Evolutionary conservation across 2,888 invertebrate species (phyloP), one percentile per base, ranked within the genome.

Genomic region (Rugalucina vietnamica): DNA sequence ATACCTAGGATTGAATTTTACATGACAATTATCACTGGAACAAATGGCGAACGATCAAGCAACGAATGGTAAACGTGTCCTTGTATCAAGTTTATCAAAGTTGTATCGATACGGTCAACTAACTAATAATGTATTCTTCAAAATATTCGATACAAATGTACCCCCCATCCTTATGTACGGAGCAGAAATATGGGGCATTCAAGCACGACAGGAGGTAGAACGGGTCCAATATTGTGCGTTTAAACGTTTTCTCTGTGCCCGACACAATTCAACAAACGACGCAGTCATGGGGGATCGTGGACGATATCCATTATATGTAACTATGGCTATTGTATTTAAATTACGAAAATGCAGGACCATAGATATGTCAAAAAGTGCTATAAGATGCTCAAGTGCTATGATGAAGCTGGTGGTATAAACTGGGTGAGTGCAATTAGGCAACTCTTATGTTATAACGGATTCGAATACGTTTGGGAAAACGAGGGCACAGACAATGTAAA

Each of bases 61-160:
- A n/a, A n/a, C n/a, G n/a, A n/a, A n/a, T n/a, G n/a, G n/a, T n/a
- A n/a, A n/a, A n/a, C n/a, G n/a, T n/a, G n/a, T n/a, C n/a, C n/a
- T n/a, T n/a, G n/a, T n/a, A n/a, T 49, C 54, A 5, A 4, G 18
- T 18, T 54, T 54, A 54, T n/a, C 18, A 10, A 29, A 49, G 24
- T 36, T 50, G 39, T 69, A 24, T 73, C 69, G 24, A 43, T 69
- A 34, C 27, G 36, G 69, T 27, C 60, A 60, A 27, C 5, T 82
- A 37, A 27, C 77, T n/a, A 37, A 65, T 49, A 1, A 65, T 39
- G 50, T 73, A 0, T 82, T 65, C 57, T 77, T 83, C 34, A 81
- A 83, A 72, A 36, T 83, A 10, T 83, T 83, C 77, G 76, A 86
- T 54, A 65, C 76, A 8, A 83, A 83, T 54, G 74, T 81, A 27